These are phyloP conservation scores for Seriola dumerili DNA, from an alignment of 2,113 vertebrate genomes.

Conservation along the genomic window DNA sequence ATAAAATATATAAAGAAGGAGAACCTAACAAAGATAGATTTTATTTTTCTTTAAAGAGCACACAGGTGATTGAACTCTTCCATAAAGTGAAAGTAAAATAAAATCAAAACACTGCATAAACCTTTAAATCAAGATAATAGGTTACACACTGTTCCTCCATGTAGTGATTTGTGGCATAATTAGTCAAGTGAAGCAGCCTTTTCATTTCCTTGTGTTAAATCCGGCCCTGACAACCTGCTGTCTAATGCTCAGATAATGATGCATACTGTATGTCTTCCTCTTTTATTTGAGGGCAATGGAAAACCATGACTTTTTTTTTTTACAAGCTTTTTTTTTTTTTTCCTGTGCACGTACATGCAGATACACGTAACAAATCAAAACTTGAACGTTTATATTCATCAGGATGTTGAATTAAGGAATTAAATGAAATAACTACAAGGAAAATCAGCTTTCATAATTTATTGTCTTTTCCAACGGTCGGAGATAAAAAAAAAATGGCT, in stretches of 20 bases:
- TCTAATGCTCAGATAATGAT: conserved; percentile 22
- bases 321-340: not conserved
- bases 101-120: conserved; percentile 1
- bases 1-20: not conserved
- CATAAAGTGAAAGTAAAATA: conserved; percentile 4
- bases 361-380: not conserved
- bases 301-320: not conserved
- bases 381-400: not conserved
- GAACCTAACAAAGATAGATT: not conserved
- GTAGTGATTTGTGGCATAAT: conserved; percentile 40
- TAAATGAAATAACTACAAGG: not conserved
- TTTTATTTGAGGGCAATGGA: not conserved
- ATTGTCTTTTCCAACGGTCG: not conserved
- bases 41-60: conserved; percentile 10
- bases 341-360: not conserved
- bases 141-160: conserved; percentile 38
- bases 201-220: conserved; percentile 46
- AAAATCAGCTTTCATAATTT: not conserved
- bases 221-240: conserved; percentile 16
- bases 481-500: not conserved
- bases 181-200: conserved; percentile 37
- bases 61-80: not conserved
- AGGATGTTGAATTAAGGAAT: not conserved
- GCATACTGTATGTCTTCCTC: not conserved
- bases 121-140: conserved; percentile 34